These are phyloP conservation scores for Odobenus rosmarus DNA, from an alignment of 2,113 vertebrate species.

Conservation along the genomic window DNA sequence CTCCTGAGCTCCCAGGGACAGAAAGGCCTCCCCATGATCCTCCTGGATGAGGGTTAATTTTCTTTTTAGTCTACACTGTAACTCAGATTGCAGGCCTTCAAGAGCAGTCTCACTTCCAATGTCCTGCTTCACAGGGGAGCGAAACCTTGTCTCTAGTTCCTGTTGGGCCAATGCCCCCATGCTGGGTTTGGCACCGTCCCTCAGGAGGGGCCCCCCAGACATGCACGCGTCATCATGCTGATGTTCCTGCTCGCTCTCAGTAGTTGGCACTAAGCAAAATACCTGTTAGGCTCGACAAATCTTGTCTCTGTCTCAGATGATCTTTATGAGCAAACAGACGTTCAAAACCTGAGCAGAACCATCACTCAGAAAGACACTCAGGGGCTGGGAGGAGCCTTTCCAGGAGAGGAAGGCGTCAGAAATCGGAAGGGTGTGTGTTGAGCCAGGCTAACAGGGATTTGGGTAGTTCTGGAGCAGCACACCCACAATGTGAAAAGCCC, in stretches of 20 bases:
- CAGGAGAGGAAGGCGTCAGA: rapidly evolving
- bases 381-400: neutral
- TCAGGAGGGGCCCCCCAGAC: neutral
- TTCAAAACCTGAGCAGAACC: neutral
- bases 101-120: neutral
- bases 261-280: neutral
- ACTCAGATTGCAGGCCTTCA: neutral
- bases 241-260: no score
- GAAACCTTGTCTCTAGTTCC: neutral
- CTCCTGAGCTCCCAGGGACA: neutral
- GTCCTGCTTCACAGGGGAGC: neutral
- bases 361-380: neutral
- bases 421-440: neutral
- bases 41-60: neutral
- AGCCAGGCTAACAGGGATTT: neutral
- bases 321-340: neutral
- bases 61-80: neutral
- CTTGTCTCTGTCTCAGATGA: neutral
- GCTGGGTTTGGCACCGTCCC: neutral
- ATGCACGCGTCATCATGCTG: neutral
- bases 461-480: rapidly evolving
- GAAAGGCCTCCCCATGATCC: no score
- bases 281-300: neutral
- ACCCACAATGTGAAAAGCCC: neutral
- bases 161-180: no score